phyloP scores from a whole-genome alignment of 2,888 invertebrate genomes.

The Pediacus dermestoides region DNA sequence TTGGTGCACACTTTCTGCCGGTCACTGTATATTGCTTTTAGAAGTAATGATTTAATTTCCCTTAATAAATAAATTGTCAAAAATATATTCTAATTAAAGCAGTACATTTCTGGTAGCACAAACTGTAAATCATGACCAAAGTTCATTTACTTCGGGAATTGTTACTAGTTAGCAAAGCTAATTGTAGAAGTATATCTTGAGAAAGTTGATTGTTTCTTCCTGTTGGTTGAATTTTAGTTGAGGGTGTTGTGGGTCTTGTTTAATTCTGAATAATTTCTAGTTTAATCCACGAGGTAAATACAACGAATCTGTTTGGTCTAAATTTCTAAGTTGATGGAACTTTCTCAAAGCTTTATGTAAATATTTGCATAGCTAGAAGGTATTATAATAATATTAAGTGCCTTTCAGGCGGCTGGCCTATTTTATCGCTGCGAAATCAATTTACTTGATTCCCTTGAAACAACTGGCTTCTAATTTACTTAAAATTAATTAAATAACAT shows the following conservation, averaged over 20 bases:
- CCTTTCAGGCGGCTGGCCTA: conserved; percentile 17
- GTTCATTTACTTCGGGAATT: too few relatives aligned
- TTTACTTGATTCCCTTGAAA: conserved; percentile 11
- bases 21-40: too few relatives aligned
- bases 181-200: too few relatives aligned
- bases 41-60: too few relatives aligned
- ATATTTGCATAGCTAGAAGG: conserved; percentile 30
- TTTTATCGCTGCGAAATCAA: conserved; percentile 19
- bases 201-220: conserved; percentile 15
- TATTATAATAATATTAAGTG: conserved; percentile 33
- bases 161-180: too few relatives aligned
- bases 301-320: conserved; percentile 19
- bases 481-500: too few relatives aligned
- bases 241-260: conserved; percentile 8
- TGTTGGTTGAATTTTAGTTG: conserved; percentile 10
- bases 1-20: too few relatives aligned
- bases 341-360: conserved; percentile 29
- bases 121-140: too few relatives aligned
- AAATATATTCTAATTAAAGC: too few relatives aligned
- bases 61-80: too few relatives aligned
- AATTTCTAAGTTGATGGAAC: conserved; percentile 26
- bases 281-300: conserved; percentile 19
- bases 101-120: too few relatives aligned
- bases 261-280: conserved; percentile 17
- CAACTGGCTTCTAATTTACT: too few relatives aligned